Evolutionary conservation across 2,113 vertebrate species (phyloP).

Genomic region (Aleadryas rufinucha): DNA sequence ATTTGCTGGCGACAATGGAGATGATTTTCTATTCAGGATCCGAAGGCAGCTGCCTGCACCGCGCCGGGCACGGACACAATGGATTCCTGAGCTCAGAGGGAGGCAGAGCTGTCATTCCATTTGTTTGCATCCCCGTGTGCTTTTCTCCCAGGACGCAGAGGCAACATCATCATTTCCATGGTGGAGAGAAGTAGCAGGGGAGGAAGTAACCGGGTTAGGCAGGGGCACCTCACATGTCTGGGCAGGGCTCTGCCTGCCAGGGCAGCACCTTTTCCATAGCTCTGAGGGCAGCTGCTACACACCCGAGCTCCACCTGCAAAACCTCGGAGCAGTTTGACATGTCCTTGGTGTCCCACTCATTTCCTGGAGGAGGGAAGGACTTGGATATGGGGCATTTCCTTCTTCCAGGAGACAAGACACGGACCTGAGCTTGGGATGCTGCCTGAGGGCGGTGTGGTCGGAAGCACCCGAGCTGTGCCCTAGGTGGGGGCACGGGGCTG

Average conservation of each 20-base stretch:
- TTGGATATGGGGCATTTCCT: not conserved
- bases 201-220: not conserved
- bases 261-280: not conserved
- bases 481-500: rapidly evolving
- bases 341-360: not conserved
- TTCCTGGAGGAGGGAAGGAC: not conserved
- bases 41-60: slow-evolving; percentile 59
- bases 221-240: not conserved
- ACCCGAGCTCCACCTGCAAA: not conserved
- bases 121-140: not conserved
- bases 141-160: not conserved
- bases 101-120: not conserved
- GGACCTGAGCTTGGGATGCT: rapidly evolving
- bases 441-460: rapidly evolving
- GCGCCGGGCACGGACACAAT: slow-evolving; percentile 11
- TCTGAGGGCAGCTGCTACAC: rapidly evolving
- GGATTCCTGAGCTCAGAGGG: slow-evolving; percentile 30
- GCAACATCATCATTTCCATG: not conserved
- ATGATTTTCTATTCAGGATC: slow-evolving; percentile 48
- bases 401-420: rapidly evolving
- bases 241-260: not conserved
- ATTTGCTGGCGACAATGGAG: slow-evolving; percentile 60
- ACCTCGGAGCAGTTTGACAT: not conserved
- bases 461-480: rapidly evolving
- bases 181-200: not conserved